phyloP scores from a whole-genome alignment of 2,113 vertebrate genomes.

The Montifringilla adamsi region DNA sequence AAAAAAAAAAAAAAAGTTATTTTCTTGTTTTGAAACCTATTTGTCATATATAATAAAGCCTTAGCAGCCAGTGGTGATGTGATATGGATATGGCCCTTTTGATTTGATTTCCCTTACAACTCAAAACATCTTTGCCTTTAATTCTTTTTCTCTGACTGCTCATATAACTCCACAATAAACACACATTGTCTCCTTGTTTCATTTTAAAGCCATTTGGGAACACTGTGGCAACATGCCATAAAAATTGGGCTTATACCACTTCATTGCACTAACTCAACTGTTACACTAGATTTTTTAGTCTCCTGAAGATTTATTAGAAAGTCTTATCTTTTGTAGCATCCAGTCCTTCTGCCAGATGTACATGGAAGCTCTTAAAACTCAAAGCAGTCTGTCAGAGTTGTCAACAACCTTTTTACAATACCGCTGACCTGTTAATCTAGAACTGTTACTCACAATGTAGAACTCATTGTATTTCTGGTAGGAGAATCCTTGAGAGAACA shows the following conservation, averaged over 20 bases:
- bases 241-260: neutral
- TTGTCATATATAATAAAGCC: neutral
- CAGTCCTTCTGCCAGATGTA: neutral
- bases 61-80: neutral
- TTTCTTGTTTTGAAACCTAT: neutral
- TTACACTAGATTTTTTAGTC: conserved; percentile 3
- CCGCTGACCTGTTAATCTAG: conserved; percentile 21
- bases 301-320: conserved; percentile 29
- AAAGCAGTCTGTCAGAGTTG: neutral
- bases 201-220: conserved; percentile 2
- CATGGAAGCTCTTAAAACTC: neutral
- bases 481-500: neutral
- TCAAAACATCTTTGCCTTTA: neutral
- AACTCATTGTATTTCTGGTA: neutral
- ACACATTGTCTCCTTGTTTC: neutral
- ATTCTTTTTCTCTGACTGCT: neutral
- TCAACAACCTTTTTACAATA: neutral
- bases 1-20: neutral
- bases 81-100: neutral
- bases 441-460: neutral
- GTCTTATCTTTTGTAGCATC: neutral
- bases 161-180: neutral
- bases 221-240: neutral
- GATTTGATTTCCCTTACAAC: neutral
- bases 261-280: neutral